Evolutionary conservation across 2,888 invertebrate genomes (phyloP).

Genomic region (Agriopis aurantiaria): DNA sequence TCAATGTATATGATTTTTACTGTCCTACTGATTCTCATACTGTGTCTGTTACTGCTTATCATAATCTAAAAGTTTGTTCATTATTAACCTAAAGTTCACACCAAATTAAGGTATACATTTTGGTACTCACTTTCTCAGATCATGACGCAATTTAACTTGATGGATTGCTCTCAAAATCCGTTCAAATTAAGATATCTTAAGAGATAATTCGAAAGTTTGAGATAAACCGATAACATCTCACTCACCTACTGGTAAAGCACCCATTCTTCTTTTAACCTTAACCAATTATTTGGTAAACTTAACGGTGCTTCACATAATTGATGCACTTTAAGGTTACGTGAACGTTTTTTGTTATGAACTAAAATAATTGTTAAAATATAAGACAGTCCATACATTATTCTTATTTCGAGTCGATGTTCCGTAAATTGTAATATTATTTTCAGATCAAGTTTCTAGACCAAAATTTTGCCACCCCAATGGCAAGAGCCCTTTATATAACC

Average conservation of each 20-base stretch:
- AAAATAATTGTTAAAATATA: too few species aligned
- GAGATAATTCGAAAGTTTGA: slow-evolving; percentile 18
- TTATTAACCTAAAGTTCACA: slow-evolving; percentile 12
- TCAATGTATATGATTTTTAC: too few species aligned
- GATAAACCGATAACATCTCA: slow-evolving; percentile 23
- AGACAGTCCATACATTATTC: too few species aligned
- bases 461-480: too few species aligned
- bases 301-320: slow-evolving; percentile 37
- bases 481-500: too few species aligned
- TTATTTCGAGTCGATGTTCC: too few species aligned
- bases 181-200: slow-evolving; percentile 19
- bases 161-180: slow-evolving; percentile 24
- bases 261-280: slow-evolving; percentile 40
- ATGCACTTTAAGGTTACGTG: background rate
- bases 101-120: background rate
- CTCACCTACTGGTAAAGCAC: slow-evolving; percentile 13
- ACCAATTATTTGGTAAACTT: slow-evolving; percentile 45
- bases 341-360: background rate
- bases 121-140: slow-evolving; percentile 13
- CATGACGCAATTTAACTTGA: slow-evolving; percentile 25
- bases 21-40: too few species aligned
- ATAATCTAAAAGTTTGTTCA: background rate
- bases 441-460: too few species aligned
- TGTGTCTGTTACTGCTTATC: too few species aligned
- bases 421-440: too few species aligned